Conservation (phyloP, 1,140 invertebrate genomes). For the Caerostris darwini region DNA sequence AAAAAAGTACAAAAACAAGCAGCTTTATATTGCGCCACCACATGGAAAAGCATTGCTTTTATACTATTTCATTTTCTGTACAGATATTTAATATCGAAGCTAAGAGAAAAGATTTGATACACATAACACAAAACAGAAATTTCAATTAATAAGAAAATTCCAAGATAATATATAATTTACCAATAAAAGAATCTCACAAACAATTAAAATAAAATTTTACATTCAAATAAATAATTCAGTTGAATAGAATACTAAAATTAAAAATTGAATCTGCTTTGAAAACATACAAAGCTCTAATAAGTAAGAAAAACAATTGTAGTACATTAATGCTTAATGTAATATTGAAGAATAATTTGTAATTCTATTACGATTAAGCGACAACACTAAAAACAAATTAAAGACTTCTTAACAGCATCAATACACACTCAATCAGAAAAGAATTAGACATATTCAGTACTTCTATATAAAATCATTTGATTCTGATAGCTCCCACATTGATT, state of each 20-base stretch:
- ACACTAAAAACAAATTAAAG: background rate
- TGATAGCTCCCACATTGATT: background rate
- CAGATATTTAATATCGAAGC: background rate
- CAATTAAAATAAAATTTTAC: no score
- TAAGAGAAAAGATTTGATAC: no score
- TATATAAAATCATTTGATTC: constrained; percentile 36
- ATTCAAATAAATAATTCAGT: no score
- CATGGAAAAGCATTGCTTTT: background rate
- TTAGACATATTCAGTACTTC: background rate
- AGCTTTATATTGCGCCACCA: background rate
- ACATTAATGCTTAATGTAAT: background rate
- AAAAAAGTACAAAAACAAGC: constrained; percentile 35
- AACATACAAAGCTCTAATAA: no score
- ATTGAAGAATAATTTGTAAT: background rate
- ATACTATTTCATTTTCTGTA: background rate
- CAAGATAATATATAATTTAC: no score
- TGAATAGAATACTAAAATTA: no score
- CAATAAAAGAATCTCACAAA: no score
- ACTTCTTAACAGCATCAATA: background rate
- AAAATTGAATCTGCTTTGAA: no score
- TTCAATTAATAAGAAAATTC: no score
- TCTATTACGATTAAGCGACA: background rate
- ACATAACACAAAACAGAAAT: no score
- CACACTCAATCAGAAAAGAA: background rate
- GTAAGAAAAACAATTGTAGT: background rate